Evolutionary conservation across 2,113 vertebrate genomes (phyloP).

Genomic region (Mola mola): DNA sequence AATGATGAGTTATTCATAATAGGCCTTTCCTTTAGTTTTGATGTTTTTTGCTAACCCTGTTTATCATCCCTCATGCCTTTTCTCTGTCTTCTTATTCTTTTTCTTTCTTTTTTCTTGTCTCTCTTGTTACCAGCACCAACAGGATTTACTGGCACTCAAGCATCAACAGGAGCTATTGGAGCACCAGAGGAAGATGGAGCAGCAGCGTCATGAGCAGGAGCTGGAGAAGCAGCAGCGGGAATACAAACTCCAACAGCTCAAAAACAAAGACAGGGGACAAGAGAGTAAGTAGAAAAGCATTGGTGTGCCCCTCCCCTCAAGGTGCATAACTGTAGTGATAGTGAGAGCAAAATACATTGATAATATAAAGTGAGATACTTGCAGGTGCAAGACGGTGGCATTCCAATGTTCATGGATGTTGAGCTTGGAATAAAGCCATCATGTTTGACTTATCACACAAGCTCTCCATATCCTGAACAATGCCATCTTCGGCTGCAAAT

Average conservation of each 20-base stretch:
- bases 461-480: not conserved
- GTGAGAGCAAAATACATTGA: not conserved
- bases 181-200: constrained; percentile 95
- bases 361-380: not conserved
- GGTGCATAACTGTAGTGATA: too few relatives aligned
- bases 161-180: constrained; percentile 97
- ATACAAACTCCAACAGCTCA: constrained; percentile 93
- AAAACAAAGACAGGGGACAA: constrained; percentile 97
- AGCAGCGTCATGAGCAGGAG: constrained; percentile 94
- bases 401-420: not conserved
- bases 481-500: constrained; percentile 30
- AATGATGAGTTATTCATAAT: too few relatives aligned
- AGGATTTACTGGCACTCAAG: constrained; percentile 95
- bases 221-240: constrained; percentile 96
- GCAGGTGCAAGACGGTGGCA: not conserved
- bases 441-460: not conserved
- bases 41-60: too few relatives aligned
- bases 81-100: not conserved
- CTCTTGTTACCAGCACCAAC: constrained; percentile 88
- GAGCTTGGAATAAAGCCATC: constrained; percentile 10
- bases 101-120: not conserved
- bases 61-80: too few relatives aligned
- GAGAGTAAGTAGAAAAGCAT: constrained; percentile 87
- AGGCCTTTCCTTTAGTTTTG: too few relatives aligned
- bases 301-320: too few relatives aligned